Base-by-base conservation (phyloP, 2,888 invertebrate species). In the Globia sparganii region DNA sequence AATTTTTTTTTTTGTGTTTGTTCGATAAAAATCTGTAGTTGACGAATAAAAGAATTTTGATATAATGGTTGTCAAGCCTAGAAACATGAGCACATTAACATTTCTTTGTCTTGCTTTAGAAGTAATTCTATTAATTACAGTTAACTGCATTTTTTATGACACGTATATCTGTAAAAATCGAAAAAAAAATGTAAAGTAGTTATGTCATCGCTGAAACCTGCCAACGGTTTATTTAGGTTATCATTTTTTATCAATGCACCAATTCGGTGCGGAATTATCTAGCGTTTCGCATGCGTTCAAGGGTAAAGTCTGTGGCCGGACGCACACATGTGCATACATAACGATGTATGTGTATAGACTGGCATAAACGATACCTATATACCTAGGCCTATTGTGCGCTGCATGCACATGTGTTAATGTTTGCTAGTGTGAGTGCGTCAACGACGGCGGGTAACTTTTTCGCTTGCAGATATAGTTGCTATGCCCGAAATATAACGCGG, bases 401-500 rank as follows among this genome's bases (percentile, higher is more conserved):
- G 87, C 86, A 88, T 92, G 91, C 91, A 92, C 89, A 90, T 92
- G 92, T 94, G 92, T 90, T 84, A 25, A 86, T 87, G 84, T 75
- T 88, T 82, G 81, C 87, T 86, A 86, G 93, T 92, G 91, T 93
- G 94, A 84, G 93, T 93, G 94, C 90, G 95, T 91, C 92, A 91
- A 90, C 92, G 93, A 89, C 93, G 94, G 91, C 92, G 91, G 91
- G 93, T 92, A 91, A 94, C 91, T 94, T 95, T 96, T 95, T 95
- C 94, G 94, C 94, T 94, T 95, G 95, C 94, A 95, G 91, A 95
- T 92, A 91, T 91, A 92, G 96, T 96, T 96, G 94, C 96, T 91
- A 96, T 94, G 95, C 95, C 96, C 95, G 92, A 96, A 96, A 96
- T 96, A 95, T 92, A 92, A 92, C 92, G 91, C 95, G 94, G 93